These are phyloP conservation scores for Tortrix viridana DNA, from an alignment of 2,888 invertebrate genomes.

Conservation along the genomic window DNA sequence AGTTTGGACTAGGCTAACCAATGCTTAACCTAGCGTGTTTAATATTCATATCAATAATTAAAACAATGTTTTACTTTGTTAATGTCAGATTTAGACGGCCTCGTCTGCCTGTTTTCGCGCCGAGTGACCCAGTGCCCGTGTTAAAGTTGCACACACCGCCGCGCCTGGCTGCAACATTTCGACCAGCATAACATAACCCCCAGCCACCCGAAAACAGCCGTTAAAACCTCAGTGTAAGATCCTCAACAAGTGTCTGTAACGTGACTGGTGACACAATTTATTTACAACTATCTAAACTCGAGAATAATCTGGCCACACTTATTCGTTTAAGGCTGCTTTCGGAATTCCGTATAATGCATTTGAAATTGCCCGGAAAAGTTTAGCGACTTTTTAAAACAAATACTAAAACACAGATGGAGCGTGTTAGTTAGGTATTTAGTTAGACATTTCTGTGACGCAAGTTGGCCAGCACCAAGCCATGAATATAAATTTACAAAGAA, in stretches of 20 bases:
- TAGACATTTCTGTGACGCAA: no score
- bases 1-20: no score
- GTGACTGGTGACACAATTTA: constrained; percentile 18
- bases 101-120: constrained; percentile 16
- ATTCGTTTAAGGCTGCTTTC: neutral
- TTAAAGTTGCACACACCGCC: constrained; percentile 6
- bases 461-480: no score
- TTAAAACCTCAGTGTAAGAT: neutral
- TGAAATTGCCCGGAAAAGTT: no score
- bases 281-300: constrained; percentile 23
- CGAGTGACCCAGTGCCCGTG: constrained; percentile 11
- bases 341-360: no score
- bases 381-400: no score
- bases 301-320: neutral
- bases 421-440: no score
- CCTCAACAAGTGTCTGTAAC: neutral
- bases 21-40: no score
- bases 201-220: neutral
- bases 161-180: neutral
- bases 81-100: constrained; percentile 2
- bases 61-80: no score
- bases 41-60: no score
- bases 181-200: neutral
- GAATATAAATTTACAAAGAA: no score
- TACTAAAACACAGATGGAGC: no score